Evolutionary conservation across 2,113 vertebrate genomes (phyloP).

Genomic region (Rutilus rutilus): DNA sequence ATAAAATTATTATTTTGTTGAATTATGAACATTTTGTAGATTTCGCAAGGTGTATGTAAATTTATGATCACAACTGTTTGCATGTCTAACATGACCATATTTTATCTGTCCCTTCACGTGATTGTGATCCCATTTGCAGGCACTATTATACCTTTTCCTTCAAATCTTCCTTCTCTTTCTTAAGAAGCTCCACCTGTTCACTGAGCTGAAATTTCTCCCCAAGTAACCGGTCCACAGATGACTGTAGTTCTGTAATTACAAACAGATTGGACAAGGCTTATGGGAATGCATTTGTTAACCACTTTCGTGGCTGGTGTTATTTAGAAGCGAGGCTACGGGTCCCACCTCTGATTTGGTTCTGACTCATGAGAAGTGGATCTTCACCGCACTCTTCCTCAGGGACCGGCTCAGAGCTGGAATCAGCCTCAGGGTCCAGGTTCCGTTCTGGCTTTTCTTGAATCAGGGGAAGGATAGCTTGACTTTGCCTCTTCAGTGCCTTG

Average conservation of each 20-base stretch:
- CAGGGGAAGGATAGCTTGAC: conserved; percentile 70
- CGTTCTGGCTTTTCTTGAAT: conserved; percentile 65
- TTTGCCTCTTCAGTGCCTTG: conserved; percentile 71
- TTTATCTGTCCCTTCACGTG: neutral
- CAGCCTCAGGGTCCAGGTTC: conserved; percentile 44
- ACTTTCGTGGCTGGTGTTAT: no score
- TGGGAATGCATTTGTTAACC: neutral
- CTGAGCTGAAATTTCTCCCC: conserved; percentile 74
- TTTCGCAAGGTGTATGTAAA: neutral
- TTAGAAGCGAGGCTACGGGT: neutral
- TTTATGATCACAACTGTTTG: neutral
- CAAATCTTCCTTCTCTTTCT: conserved; percentile 65
- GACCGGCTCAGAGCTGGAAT: neutral
- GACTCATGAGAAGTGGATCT: conserved; percentile 57
- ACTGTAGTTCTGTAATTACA: conserved; percentile 73
- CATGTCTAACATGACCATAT: neutral
- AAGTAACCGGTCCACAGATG: conserved; percentile 72
- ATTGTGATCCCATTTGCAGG: neutral
- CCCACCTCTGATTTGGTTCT: conserved; percentile 73
- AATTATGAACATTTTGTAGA: neutral
- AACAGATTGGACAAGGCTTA: neutral
- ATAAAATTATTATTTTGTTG: no score
- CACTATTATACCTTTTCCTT: conserved; percentile 71
- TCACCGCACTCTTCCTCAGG: conserved; percentile 44
- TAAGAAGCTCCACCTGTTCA: conserved; percentile 72